These are phyloP conservation scores for Leptatherina wallacei DNA, from an alignment of 2,797 vertebrate species.

Conservation along the genomic window DNA sequence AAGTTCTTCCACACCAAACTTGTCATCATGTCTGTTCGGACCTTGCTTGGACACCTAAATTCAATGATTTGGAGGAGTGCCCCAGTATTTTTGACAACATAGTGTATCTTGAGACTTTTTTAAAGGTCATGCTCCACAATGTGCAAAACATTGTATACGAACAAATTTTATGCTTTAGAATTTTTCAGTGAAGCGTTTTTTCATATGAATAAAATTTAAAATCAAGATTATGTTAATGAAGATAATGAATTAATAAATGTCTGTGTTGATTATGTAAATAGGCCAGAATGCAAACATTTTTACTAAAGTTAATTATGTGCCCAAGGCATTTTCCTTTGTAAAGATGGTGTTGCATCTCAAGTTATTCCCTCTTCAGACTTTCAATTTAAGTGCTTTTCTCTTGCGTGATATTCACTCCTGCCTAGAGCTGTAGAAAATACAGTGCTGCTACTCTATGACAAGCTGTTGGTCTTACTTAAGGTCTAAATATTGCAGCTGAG, in stretches of 20 bases:
- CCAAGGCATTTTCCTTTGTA: slow-evolving; percentile 3
- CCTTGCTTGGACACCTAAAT: too few species aligned
- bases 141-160: too few species aligned
- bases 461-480: slow-evolving; percentile 29
- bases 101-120: too few species aligned
- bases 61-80: too few species aligned
- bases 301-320: not conserved
- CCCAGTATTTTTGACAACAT: too few species aligned
- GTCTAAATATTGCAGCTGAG: slow-evolving; percentile 41
- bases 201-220: too few species aligned
- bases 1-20: too few species aligned
- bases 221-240: not conserved
- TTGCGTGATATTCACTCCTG: slow-evolving; percentile 31
- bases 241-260: not conserved
- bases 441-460: slow-evolving; percentile 21
- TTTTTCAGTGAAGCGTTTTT: too few species aligned
- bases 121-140: too few species aligned
- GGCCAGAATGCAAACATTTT: slow-evolving; percentile 10
- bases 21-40: too few species aligned
- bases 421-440: slow-evolving; percentile 36
- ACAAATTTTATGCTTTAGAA: too few species aligned
- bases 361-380: slow-evolving; percentile 24
- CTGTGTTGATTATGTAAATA: not conserved
- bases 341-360: slow-evolving; percentile 9
- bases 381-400: slow-evolving; percentile 35